These are phyloP conservation scores for Triplophysa rosa DNA, from an alignment of 2,113 vertebrate genomes.

Conservation along the genomic window DNA sequence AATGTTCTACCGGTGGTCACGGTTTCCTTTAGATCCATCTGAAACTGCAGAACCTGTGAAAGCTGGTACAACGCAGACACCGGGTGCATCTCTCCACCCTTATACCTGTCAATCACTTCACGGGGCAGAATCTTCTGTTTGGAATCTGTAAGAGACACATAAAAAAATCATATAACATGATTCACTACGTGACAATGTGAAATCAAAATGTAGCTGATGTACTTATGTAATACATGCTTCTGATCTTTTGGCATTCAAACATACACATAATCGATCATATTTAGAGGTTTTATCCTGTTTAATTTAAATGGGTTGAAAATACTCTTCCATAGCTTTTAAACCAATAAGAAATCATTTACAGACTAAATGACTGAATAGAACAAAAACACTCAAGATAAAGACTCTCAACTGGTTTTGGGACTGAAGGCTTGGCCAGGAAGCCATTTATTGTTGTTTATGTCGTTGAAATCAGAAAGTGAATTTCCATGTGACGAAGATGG, in stretches of 20 bases:
- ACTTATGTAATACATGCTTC: neutral
- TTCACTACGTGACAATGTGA: too few species aligned
- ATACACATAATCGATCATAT: too few species aligned
- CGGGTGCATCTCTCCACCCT: slow-evolving; percentile 72
- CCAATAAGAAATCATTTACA: too few species aligned
- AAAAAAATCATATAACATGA: neutral
- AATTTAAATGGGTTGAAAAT: too few species aligned
- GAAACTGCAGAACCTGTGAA: slow-evolving; percentile 70
- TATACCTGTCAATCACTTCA: slow-evolving; percentile 77
- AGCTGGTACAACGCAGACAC: slow-evolving; percentile 85
- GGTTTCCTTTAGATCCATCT: slow-evolving; percentile 87
- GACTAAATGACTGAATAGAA: too few species aligned
- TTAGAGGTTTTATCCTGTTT: too few species aligned
- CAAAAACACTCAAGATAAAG: too few species aligned
- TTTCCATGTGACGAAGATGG: neutral
- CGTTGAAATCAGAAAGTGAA: slow-evolving; percentile 6
- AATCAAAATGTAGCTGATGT: too few species aligned
- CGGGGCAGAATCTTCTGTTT: slow-evolving; percentile 61
- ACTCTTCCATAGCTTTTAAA: too few species aligned
- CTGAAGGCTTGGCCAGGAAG: slow-evolving; percentile 3
- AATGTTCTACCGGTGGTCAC: slow-evolving; percentile 77
- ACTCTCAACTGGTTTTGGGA: slow-evolving; percentile 35
- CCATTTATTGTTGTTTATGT: neutral
- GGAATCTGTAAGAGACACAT: slow-evolving; percentile 28
- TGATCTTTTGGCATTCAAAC: neutral